These are phyloP conservation scores for Otus sunia DNA, from an alignment of 2,113 vertebrate species.

Conservation along the genomic window DNA sequence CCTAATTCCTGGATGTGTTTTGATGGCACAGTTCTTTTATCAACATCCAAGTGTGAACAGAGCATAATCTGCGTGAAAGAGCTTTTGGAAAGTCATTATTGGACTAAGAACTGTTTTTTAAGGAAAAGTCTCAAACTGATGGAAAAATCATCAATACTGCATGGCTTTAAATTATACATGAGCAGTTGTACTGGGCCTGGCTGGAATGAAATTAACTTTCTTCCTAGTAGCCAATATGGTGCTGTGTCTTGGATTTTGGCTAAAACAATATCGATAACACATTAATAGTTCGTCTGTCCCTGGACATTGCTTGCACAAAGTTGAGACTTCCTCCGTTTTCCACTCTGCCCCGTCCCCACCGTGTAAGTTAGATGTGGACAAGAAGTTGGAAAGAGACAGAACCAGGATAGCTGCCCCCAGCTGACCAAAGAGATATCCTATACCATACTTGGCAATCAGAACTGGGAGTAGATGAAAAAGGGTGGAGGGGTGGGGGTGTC, in stretches of 20 bases:
- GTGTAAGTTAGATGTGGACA: neutral
- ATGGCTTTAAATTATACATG: neutral
- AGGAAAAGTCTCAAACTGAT: neutral
- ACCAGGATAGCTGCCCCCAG: neutral
- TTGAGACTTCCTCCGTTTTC: neutral
- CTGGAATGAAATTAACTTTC: neutral
- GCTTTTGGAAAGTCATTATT: neutral
- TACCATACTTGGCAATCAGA: neutral
- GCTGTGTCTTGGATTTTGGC: neutral
- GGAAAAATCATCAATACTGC: neutral
- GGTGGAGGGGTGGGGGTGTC: neutral
- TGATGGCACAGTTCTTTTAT: neutral
- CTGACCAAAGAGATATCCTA: neutral
- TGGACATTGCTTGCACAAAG: neutral
- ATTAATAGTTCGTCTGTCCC: neutral
- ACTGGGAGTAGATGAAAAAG: neutral
- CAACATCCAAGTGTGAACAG: neutral
- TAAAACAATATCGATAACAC: neutral
- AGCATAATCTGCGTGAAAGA: neutral
- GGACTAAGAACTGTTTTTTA: neutral
- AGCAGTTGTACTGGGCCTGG: neutral
- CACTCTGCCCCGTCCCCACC: accelerated
- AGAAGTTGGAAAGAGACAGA: neutral
- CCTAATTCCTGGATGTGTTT: neutral
- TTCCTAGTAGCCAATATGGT: neutral